Base-by-base conservation (phyloP, 2,113 vertebrate species). In the Xerus inauris region DNA sequence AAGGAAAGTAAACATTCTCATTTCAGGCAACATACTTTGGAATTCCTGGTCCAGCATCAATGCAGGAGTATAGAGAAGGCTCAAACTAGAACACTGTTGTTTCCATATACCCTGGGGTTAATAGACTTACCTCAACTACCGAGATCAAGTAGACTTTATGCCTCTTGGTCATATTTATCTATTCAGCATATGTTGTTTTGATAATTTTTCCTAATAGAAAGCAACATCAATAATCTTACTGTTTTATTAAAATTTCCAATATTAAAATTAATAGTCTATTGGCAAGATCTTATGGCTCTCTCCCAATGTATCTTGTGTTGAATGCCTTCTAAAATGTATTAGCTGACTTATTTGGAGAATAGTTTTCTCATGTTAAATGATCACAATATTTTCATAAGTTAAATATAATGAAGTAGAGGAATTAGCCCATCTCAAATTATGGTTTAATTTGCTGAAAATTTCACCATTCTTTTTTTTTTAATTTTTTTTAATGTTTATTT, bases 221-320 rank as follows among this genome's bases (percentile, higher is more conserved):
- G 49, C 32, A 91, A 75, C 2, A 79, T 90, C 51, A 93, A 73
- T 54, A n/a, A 73, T 59, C 45, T 82, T 42, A 73, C 51, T 59
- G 30, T 45, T 90, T 90, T 47, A 62, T 90, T 90, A 77, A 90
- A 93, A 87, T 79, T 79, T 73, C 65, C 19, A 80, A 59, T 1
- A 32, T 72, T 40, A 64, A 95, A 75, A 83, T 65, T 7, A 83
- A 77, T 73, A 11, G 13, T 69, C 6, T 45, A 16, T 51, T 67
- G 64, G 79, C 64, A 81, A 62, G 45, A 38, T 57, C 42, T 65
- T 57, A 65, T 73, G 71, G 64, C 57, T 80, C 8, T 73, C 24
- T 73, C 87, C 76, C 76, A 91, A 49, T 59, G 22, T 5, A 84
- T 64, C 69, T 19, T 80, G n/a, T 6, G 26, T 30, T 49, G 91